A percentile compares a stretch with the other conserved stretches of the same genome.
These are phyloP conservation scores for Whitmania pigra DNA, from an alignment of 1,140 invertebrate genomes.

Conservation along the genomic window DNA sequence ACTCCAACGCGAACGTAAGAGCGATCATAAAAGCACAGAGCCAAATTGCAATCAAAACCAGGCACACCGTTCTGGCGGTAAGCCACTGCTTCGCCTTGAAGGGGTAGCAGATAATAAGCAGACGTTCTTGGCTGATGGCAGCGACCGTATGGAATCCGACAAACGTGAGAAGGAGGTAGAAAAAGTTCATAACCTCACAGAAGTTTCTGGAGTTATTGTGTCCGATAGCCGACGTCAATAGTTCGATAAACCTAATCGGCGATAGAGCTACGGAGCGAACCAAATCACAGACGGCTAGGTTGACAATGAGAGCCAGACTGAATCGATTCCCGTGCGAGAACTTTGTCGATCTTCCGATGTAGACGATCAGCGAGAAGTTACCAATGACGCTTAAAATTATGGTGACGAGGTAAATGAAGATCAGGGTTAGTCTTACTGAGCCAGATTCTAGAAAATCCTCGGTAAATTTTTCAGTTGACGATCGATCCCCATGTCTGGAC, in stretches of 20 bases:
- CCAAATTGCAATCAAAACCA: constrained; percentile 13
- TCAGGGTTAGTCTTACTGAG: constrained; percentile 1
- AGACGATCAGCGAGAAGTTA: constrained; percentile 11
- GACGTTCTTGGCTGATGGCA: constrained; percentile 23
- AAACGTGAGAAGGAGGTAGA: constrained; percentile 8
- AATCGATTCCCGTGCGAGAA: too few relatives aligned
- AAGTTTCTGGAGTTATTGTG: constrained; percentile 5
- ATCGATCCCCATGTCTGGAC: too few relatives aligned
- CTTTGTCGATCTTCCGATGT: background rate
- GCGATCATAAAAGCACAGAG: constrained; percentile 11
- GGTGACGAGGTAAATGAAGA: background rate
- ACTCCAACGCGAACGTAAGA: constrained; percentile 14
- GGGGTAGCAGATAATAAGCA: constrained; percentile 24
- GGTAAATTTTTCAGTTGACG: too few relatives aligned
- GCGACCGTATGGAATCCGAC: constrained; percentile 22
- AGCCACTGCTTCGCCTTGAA: constrained; percentile 9
- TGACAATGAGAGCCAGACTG: constrained; percentile 7
- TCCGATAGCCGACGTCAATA: background rate
- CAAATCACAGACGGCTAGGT: constrained; percentile 10
- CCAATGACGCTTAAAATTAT: background rate
- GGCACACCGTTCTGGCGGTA: background rate
- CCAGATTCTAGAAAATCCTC: constrained; percentile 12
- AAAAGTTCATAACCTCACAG: constrained; percentile 1
- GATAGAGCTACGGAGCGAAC: background rate
- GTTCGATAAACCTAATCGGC: constrained; percentile 1